phyloP scores from a whole-genome alignment of 2,797 vertebrate species.

The Brotula barbata region DNA sequence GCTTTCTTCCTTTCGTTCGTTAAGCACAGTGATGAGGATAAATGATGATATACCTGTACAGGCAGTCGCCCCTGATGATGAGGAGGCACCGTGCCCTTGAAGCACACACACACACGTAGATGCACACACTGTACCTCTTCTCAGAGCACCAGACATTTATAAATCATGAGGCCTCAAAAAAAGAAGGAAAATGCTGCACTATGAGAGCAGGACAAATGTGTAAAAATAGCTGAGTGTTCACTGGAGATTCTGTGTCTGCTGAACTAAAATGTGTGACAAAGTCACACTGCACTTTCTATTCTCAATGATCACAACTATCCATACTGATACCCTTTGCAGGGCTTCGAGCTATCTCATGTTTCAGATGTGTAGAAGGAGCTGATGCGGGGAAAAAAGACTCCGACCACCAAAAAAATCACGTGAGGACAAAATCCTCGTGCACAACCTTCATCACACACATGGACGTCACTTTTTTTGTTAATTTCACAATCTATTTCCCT shows the following conservation, averaged over 20 bases:
- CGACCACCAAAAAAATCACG: neutral
- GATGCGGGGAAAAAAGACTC: slow-evolving; percentile 2
- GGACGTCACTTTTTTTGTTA: slow-evolving; percentile 21
- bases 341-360: neutral
- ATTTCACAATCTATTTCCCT: slow-evolving; percentile 38
- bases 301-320: neutral
- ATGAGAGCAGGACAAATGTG: slow-evolving; percentile 12
- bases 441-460: slow-evolving; percentile 1
- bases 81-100: slow-evolving; percentile 10
- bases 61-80: slow-evolving; percentile 3
- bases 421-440: slow-evolving; percentile 19
- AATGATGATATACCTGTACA: slow-evolving; percentile 14
- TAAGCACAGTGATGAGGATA: slow-evolving; percentile 14
- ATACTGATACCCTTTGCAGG: slow-evolving; percentile 3
- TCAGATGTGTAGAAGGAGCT: slow-evolving; percentile 6
- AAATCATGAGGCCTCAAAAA: slow-evolving; percentile 60
- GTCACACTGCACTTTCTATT: neutral
- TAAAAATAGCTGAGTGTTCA: slow-evolving; percentile 27
- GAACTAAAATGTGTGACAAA: neutral
- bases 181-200: slow-evolving; percentile 13
- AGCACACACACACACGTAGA: neutral
- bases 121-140: slow-evolving; percentile 23
- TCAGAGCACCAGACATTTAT: slow-evolving; percentile 54
- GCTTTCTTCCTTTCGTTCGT: slow-evolving; percentile 17
- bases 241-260: slow-evolving; percentile 6